Evolutionary conservation across 2,797 vertebrate genomes (phyloP).

Genomic region (Phoebastria nigripes): DNA sequence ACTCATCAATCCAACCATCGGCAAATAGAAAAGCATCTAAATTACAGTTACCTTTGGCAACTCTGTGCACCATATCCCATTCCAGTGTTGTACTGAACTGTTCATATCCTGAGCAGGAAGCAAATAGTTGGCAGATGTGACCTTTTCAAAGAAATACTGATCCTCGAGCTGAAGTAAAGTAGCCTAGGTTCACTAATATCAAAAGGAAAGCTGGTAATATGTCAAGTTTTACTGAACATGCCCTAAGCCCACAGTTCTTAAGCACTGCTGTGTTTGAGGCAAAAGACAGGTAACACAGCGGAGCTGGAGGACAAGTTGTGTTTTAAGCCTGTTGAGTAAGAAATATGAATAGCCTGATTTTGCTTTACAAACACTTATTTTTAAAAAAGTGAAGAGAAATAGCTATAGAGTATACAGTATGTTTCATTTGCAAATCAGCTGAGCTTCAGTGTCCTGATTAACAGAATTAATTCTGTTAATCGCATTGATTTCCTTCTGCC

Average conservation of each 20-base stretch:
- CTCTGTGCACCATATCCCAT: fast-evolving
- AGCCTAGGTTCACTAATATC: background rate
- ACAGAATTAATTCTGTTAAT: background rate
- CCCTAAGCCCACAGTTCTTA: background rate
- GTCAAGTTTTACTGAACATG: background rate
- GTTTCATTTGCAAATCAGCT: background rate
- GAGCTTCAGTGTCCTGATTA: background rate
- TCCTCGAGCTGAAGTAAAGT: background rate
- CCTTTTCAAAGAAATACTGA: background rate
- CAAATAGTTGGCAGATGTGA: background rate
- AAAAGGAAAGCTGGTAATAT: background rate
- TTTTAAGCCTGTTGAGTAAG: background rate
- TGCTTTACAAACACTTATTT: background rate
- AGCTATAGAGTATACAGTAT: background rate
- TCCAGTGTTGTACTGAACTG: background rate
- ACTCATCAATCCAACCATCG: background rate
- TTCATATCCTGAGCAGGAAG: background rate
- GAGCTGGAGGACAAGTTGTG: background rate
- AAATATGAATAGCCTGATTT: background rate
- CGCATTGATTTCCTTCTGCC: background rate
- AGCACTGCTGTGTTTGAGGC: background rate
- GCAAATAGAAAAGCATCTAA: background rate
- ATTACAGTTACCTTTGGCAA: background rate
- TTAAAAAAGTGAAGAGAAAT: background rate
- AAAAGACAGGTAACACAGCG: background rate